These are phyloP conservation scores for Balearica regulorum DNA, from an alignment of 2,797 vertebrate species.

Conservation along the genomic window DNA sequence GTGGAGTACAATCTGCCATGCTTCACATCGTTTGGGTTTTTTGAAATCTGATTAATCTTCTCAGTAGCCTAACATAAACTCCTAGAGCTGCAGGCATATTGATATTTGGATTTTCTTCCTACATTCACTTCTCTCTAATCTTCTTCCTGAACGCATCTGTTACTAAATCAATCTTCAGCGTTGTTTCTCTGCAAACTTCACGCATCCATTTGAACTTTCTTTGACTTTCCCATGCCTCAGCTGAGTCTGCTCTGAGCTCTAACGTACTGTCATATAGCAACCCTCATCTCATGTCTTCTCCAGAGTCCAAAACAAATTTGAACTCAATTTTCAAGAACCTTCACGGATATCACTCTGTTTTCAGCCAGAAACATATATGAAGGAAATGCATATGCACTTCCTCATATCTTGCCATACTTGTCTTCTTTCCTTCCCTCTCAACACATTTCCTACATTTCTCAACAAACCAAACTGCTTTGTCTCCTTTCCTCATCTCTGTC, in stretches of 20 bases:
- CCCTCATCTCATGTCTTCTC: background rate
- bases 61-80: constrained; percentile 39
- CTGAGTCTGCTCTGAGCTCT: background rate
- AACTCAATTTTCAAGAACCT: background rate
- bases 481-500: background rate
- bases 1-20: background rate
- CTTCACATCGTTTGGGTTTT: background rate
- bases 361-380: background rate
- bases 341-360: background rate
- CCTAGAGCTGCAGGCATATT: constrained; percentile 38
- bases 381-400: background rate
- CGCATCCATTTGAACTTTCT: background rate
- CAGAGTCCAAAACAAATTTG: background rate
- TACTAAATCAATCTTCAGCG: constrained; percentile 24
- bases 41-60: constrained; percentile 54
- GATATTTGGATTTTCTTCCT: constrained; percentile 58
- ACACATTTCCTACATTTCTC: background rate
- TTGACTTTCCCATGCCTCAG: background rate
- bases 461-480: background rate
- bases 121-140: constrained; percentile 24
- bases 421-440: background rate
- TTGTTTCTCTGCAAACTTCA: background rate
- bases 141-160: constrained; percentile 18
- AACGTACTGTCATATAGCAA: background rate
- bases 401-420: background rate